Conservation (phyloP, 23 tunicate species). For the Botrylloides violaceus region DNA sequence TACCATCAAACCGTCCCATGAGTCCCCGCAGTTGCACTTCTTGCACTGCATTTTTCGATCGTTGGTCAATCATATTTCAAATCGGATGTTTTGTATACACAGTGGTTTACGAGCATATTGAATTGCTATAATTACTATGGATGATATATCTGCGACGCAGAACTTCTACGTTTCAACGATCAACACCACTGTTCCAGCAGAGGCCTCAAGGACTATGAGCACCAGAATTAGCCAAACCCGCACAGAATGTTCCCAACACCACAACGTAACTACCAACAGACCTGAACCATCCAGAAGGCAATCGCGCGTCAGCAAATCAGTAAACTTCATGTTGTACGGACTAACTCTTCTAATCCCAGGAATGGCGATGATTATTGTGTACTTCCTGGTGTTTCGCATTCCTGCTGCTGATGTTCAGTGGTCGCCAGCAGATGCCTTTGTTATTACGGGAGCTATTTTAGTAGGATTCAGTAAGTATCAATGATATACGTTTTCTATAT, state of each 20-base stretch:
- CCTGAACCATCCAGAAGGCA: neutral
- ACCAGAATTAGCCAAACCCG: too few species aligned
- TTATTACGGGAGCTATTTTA: conserved; percentile 10
- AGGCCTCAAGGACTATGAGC: neutral
- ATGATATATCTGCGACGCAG: neutral
- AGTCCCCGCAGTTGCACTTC: too few species aligned
- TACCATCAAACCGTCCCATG: too few species aligned
- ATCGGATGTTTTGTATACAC: too few species aligned
- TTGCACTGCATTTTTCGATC: too few species aligned
- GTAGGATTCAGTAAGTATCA: conserved; percentile 18
- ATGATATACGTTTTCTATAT: too few species aligned
- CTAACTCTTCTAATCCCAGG: conserved; percentile 12
- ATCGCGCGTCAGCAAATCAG: neutral
- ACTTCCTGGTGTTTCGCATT: conserved; percentile 5
- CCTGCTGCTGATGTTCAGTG: conserved; percentile 1
- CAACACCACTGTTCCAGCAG: neutral
- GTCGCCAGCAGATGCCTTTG: conserved; percentile 21
- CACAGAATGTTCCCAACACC: neutral
- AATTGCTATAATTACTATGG: too few species aligned
- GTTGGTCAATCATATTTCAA: too few species aligned
- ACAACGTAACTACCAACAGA: neutral
- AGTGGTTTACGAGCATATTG: too few species aligned
- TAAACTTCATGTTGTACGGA: conserved; percentile 8
- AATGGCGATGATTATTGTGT: conserved; percentile 6
- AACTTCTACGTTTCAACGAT: neutral